Conservation (phyloP, 2,113 vertebrate genomes). For the Chunga burmeisteri region DNA sequence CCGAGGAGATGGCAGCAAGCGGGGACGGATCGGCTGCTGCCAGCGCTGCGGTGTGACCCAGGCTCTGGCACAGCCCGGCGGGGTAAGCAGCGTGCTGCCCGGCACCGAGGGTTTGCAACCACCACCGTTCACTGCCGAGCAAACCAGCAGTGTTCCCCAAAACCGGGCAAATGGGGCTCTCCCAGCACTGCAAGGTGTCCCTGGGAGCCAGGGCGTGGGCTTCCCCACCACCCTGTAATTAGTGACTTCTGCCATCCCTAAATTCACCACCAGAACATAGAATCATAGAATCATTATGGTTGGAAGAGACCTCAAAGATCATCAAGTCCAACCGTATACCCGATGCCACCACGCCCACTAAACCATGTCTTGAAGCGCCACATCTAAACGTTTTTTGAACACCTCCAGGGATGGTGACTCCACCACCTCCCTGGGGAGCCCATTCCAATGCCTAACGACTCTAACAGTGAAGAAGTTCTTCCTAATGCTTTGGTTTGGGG, state of each 20-base stretch:
- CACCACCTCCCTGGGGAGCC: too few species aligned
- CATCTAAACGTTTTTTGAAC: too few species aligned
- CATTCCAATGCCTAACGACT: too few species aligned
- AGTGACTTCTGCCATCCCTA: neutral
- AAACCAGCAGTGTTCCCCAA: neutral
- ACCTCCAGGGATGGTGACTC: too few species aligned
- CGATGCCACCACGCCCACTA: too few species aligned
- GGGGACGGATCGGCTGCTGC: neutral
- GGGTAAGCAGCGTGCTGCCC: neutral
- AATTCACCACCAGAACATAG: neutral
- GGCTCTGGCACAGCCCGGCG: neutral
- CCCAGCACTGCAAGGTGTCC: neutral
- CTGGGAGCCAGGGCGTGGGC: neutral
- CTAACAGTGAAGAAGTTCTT: too few species aligned
- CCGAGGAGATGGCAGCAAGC: accelerated
- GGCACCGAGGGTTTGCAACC: too few species aligned
- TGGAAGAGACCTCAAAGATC: too few species aligned
- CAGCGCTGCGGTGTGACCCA: neutral
- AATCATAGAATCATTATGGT: too few species aligned
- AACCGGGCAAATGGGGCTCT: accelerated
- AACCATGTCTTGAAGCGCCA: too few species aligned
- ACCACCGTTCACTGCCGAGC: neutral
- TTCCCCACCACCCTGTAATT: neutral
- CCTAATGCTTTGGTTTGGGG: neutral
- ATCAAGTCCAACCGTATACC: too few species aligned